phyloP scores from a whole-genome alignment of 2,888 invertebrate species.

The Drosophila histrio region DNA sequence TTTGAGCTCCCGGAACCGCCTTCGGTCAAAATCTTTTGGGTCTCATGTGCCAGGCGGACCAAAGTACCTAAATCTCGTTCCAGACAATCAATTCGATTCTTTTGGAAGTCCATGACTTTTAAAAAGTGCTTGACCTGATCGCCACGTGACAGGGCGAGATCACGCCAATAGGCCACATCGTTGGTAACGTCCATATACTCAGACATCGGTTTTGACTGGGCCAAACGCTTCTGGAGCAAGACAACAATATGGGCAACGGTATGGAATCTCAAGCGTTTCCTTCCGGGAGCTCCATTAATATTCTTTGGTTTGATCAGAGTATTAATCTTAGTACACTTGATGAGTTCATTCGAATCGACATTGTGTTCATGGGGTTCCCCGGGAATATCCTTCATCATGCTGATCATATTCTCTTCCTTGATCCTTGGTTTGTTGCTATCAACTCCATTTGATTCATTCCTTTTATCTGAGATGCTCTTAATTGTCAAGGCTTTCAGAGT shows the following conservation, averaged over 20 bases:
- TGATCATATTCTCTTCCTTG: background rate
- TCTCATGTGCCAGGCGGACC: conserved; percentile 34
- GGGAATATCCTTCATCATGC: background rate
- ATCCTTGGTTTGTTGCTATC: background rate
- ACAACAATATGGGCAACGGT: conserved; percentile 38
- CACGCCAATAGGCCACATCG: conserved; percentile 41
- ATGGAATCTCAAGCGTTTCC: conserved; percentile 3
- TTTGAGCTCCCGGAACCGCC: background rate
- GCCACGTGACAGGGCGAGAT: conserved; percentile 36
- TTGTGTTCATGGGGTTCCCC: conserved; percentile 1
- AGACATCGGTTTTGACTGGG: background rate
- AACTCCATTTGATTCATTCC: background rate
- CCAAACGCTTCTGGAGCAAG: conserved; percentile 20
- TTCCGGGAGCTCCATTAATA: background rate
- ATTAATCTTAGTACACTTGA: background rate
- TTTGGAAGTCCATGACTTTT: conserved; percentile 37
- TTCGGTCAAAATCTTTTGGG: conserved; percentile 33
- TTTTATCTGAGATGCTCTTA: background rate
- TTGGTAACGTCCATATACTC: too few species aligned
- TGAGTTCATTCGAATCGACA: background rate
- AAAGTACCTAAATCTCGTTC: conserved; percentile 41
- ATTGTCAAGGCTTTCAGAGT: background rate
- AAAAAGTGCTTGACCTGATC: conserved; percentile 24
- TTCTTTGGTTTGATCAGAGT: background rate
- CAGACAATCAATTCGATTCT: conserved; percentile 36